These are phyloP conservation scores for Rhadina sibilatrix DNA, from an alignment of 2,113 vertebrate species.

Conservation along the genomic window DNA sequence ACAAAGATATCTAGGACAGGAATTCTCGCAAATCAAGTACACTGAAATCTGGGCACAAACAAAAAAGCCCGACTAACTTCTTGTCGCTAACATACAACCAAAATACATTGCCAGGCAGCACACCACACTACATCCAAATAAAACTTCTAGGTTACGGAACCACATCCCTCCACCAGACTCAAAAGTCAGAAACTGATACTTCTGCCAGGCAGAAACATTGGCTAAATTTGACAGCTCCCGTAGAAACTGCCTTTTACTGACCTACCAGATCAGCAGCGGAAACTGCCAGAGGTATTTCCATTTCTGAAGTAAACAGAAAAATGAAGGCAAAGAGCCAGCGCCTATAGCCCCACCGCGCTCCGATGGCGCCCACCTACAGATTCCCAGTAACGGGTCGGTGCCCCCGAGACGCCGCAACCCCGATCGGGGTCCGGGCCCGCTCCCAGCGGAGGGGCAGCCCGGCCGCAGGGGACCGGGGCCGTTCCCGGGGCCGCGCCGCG, in stretches of 20 bases:
- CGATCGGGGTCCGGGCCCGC: background rate
- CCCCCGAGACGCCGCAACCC: background rate
- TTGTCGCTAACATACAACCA: background rate
- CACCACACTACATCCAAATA: accelerated
- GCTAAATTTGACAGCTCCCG: background rate
- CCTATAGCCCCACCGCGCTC: background rate
- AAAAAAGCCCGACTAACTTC: background rate
- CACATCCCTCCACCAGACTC: background rate
- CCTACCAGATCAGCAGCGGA: background rate
- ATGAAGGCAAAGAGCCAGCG: background rate
- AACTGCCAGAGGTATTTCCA: accelerated
- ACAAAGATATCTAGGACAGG: background rate
- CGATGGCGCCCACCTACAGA: background rate
- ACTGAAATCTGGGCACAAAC: background rate
- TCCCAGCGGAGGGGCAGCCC: background rate
- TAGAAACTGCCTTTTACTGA: background rate
- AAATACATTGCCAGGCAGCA: background rate
- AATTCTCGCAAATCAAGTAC: background rate
- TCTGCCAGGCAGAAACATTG: background rate
- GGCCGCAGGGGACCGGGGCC: background rate
- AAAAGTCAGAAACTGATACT: background rate
- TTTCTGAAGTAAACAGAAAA: background rate
- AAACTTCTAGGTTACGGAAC: background rate
- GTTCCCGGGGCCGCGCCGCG: background rate
- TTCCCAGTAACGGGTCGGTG: accelerated